phyloP scores from a whole-genome alignment of 2,113 vertebrate species.

The Dryoscopus gambensis region DNA sequence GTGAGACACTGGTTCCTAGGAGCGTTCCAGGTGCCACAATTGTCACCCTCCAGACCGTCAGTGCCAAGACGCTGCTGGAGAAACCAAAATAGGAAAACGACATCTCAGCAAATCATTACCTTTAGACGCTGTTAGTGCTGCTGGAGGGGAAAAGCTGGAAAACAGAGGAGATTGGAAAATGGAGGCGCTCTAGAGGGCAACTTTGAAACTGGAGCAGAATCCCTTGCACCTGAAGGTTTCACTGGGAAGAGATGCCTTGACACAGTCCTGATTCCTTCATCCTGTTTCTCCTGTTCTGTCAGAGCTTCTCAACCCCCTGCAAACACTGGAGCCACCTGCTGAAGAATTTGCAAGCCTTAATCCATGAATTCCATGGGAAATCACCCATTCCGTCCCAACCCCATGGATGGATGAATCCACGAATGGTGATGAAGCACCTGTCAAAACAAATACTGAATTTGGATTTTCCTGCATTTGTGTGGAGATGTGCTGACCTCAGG shows the following conservation, averaged over 20 bases:
- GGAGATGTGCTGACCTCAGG: neutral
- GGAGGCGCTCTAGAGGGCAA: neutral
- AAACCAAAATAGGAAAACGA: neutral
- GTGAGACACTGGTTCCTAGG: neutral
- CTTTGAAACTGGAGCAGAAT: neutral
- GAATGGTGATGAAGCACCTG: neutral
- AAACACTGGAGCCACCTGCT: neutral
- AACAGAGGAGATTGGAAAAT: neutral
- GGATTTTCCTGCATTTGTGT: neutral
- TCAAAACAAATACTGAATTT: neutral
- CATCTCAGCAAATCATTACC: fast-evolving
- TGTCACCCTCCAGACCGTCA: neutral
- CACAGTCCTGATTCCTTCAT: neutral
- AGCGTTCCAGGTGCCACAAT: neutral
- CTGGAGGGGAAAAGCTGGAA: neutral
- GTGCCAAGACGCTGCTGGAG: neutral
- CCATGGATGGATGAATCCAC: neutral
- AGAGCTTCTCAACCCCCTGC: neutral
- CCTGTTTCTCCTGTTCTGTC: neutral
- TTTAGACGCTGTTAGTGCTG: neutral
- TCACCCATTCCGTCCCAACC: neutral
- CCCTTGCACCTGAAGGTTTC: neutral
- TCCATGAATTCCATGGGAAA: neutral
- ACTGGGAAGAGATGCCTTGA: neutral
- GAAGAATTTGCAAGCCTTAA: neutral